Percentiles rank a stretch among this genome's conserved stretches.
Evolutionary conservation across 2,113 vertebrate genomes (phyloP).

Genomic region (Poeciliopsis retropinna): DNA sequence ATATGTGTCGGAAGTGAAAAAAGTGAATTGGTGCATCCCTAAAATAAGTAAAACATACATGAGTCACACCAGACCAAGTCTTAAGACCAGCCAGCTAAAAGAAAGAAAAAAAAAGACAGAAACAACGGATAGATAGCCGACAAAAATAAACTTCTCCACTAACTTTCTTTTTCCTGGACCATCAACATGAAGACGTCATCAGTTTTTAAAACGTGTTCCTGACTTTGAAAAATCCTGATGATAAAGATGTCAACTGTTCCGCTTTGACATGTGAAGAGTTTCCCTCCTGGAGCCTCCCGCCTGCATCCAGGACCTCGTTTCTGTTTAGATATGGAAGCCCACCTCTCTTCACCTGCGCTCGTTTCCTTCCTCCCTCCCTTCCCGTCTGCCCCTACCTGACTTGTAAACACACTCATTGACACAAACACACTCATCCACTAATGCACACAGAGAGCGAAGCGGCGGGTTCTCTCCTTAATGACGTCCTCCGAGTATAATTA

Average conservation of each 20-base stretch:
- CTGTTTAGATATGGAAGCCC: slow-evolving; percentile 18
- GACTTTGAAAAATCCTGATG: slow-evolving; percentile 23
- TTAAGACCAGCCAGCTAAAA: too few species aligned
- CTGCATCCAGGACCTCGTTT: slow-evolving; percentile 14
- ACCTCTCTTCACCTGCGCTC: slow-evolving; percentile 20
- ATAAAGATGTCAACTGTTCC: slow-evolving; percentile 7
- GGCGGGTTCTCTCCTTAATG: slow-evolving; percentile 90
- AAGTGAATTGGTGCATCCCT: too few species aligned
- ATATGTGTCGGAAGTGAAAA: too few species aligned
- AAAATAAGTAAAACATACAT: too few species aligned
- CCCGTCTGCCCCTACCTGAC: slow-evolving; percentile 53
- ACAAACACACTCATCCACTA: slow-evolving; percentile 33
- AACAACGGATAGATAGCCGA: background rate
- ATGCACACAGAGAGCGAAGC: slow-evolving; percentile 56
- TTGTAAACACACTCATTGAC: slow-evolving; percentile 45
- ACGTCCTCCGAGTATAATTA: slow-evolving; percentile 99
- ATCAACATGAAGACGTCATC: background rate
- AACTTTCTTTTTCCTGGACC: background rate
- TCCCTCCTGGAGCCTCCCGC: slow-evolving; percentile 18
- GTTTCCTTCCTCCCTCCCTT: slow-evolving; percentile 30
- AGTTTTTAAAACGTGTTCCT: background rate
- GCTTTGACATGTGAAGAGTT: slow-evolving; percentile 2
- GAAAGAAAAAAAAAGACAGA: background rate
- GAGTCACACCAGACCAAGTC: too few species aligned
- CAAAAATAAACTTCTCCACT: background rate